Evolutionary conservation across 2,888 invertebrate species (phyloP).

Genomic region (Lepidonotus clava): DNA sequence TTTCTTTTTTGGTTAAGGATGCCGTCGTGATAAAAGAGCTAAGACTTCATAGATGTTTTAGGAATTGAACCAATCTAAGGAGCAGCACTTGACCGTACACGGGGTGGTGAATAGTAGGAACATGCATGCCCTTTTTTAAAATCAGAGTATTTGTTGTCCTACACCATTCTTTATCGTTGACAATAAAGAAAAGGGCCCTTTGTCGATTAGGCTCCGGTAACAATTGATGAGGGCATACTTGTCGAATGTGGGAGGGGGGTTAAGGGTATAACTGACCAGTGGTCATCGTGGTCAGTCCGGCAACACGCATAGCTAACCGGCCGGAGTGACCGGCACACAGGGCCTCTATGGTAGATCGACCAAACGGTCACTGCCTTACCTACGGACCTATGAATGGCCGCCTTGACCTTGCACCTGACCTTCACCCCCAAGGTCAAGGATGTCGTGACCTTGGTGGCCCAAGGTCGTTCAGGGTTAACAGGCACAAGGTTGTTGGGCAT

Average conservation of each 20-base stretch:
- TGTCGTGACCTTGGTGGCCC: constrained; percentile 27
- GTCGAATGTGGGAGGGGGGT: neutral
- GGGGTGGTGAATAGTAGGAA: neutral
- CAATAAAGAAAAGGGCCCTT: neutral
- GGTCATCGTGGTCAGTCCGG: constrained; percentile 7
- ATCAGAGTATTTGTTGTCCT: neutral
- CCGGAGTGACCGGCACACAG: neutral
- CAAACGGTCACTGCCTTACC: neutral
- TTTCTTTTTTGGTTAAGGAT: too few relatives aligned
- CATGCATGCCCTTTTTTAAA: neutral
- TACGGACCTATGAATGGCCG: neutral
- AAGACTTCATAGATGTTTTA: too few relatives aligned
- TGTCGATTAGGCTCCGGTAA: constrained; percentile 3
- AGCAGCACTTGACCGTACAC: too few relatives aligned
- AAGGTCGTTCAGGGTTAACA: constrained; percentile 53
- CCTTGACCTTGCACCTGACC: neutral
- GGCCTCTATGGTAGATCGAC: neutral
- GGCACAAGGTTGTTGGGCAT: constrained; percentile 45
- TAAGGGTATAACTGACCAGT: constrained; percentile 5
- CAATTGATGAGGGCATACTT: constrained; percentile 4
- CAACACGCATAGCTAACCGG: constrained; percentile 19
- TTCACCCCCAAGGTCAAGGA: constrained; percentile 28
- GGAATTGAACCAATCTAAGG: too few relatives aligned
- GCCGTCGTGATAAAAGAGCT: too few relatives aligned
- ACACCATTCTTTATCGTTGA: neutral